Evolutionary conservation across 2,797 vertebrate species (phyloP).

Genomic region (Labeo calbasu): DNA sequence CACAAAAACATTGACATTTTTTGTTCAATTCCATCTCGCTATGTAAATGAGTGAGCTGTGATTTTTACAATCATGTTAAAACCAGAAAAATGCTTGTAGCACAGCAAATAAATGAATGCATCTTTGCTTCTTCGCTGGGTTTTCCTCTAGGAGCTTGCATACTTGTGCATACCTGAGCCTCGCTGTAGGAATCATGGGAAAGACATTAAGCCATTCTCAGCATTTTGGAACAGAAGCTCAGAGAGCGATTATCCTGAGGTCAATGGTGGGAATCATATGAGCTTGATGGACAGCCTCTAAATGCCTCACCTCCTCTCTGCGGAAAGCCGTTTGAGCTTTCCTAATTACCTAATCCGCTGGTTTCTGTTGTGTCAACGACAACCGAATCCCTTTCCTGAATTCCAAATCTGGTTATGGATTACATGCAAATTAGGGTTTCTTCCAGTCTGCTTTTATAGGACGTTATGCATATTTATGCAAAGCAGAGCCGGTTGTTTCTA

Average conservation of each 20-base stretch:
- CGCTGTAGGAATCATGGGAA: constrained; percentile 11
- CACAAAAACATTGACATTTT: too few relatives aligned
- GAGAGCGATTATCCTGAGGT: constrained; percentile 20
- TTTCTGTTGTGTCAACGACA: constrained; percentile 41
- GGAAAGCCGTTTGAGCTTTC: constrained; percentile 29
- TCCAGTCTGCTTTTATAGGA: constrained; percentile 52
- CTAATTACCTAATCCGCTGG: constrained; percentile 40
- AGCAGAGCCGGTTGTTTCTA: constrained; percentile 10
- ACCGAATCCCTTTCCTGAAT: constrained; percentile 35
- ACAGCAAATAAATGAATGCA: background rate
- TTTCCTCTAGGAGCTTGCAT: constrained; percentile 6
- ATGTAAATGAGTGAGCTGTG: background rate
- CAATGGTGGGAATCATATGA: constrained; percentile 22
- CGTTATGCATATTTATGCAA: constrained; percentile 60
- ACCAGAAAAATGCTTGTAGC: background rate
- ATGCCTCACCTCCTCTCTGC: constrained; percentile 13
- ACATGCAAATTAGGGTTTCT: constrained; percentile 52
- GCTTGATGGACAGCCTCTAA: constrained; percentile 36
- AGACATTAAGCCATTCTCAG: constrained; percentile 27
- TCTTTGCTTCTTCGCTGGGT: background rate
- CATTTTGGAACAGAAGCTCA: constrained; percentile 10
- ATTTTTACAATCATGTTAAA: background rate
- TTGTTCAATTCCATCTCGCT: too few relatives aligned
- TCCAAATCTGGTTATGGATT: constrained; percentile 32
- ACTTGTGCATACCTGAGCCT: constrained; percentile 11